Evolutionary conservation across 2,888 invertebrate species (phyloP).

Genomic region (Isotomurus palustris): DNA sequence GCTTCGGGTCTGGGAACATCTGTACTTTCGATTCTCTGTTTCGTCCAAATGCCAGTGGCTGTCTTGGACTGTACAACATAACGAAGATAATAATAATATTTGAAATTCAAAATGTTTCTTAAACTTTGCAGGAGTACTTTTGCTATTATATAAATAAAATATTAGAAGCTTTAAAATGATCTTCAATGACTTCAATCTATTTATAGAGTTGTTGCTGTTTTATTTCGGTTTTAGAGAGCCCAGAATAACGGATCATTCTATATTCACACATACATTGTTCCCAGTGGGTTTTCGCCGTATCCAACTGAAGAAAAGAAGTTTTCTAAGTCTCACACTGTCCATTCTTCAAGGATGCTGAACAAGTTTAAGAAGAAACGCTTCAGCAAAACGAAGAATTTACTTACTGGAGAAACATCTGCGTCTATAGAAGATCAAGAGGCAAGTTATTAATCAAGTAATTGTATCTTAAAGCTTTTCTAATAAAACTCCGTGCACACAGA

Average conservation of each 20-base stretch:
- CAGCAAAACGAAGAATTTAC: slow-evolving; percentile 82
- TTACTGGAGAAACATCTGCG: slow-evolving; percentile 84
- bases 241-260: slow-evolving; percentile 91
- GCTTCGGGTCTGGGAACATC: no score
- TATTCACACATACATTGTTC: slow-evolving; percentile 83
- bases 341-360: slow-evolving; percentile 76
- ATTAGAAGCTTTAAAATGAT: no score
- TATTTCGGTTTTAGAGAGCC: slow-evolving; percentile 52
- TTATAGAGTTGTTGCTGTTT: no score
- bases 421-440: slow-evolving; percentile 64
- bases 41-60: no score
- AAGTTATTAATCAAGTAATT: slow-evolving; percentile 14
- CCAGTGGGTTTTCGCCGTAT: slow-evolving; percentile 76
- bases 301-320: slow-evolving; percentile 62
- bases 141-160: no score
- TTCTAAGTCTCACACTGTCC: slow-evolving; percentile 65
- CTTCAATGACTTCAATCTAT: no score
- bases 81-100: no score
- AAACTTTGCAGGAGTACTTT: no score
- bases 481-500: slow-evolving; percentile 52
- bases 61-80: no score
- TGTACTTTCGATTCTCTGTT: no score
- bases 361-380: slow-evolving; percentile 84
- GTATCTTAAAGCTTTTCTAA: neutral
- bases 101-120: no score